phyloP scores from a whole-genome alignment of 2,888 invertebrate genomes.

The Apodemia mormo region DNA sequence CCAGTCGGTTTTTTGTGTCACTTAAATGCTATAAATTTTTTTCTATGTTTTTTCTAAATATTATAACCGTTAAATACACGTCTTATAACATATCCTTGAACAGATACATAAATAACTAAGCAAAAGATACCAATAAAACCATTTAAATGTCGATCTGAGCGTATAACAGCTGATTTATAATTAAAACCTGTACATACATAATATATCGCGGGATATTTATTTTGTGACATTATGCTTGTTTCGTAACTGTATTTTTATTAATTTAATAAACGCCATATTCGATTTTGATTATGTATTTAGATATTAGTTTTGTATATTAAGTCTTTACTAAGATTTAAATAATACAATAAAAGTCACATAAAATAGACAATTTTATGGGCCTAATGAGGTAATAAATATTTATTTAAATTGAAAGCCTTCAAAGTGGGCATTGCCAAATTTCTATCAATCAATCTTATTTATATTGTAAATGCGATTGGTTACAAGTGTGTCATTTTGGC shows the following conservation, averaged over 20 bases:
- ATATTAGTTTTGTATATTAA: background rate
- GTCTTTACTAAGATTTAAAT: background rate
- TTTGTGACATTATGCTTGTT: constrained; percentile 12
- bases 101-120: background rate
- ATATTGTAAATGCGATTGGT: background rate
- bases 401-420: background rate
- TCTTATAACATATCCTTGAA: constrained; percentile 5
- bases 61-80: too few relatives aligned
- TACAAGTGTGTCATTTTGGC: too few relatives aligned
- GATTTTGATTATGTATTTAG: background rate
- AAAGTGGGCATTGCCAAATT: background rate
- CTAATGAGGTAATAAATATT: background rate
- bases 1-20: background rate
- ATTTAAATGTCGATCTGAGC: background rate
- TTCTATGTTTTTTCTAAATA: background rate
- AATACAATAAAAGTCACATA: background rate
- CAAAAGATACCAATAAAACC: constrained; percentile 1
- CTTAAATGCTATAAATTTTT: background rate
- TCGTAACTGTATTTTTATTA: constrained; percentile 9
- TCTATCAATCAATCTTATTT: background rate
- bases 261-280: background rate
- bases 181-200: background rate
- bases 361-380: background rate
- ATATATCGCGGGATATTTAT: background rate
- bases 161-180: constrained; percentile 3